A percentile compares a stretch with the other conserved stretches of the same genome.
phyloP scores from a whole-genome alignment of 2,888 invertebrate species.

The Tenthredo amoena region DNA sequence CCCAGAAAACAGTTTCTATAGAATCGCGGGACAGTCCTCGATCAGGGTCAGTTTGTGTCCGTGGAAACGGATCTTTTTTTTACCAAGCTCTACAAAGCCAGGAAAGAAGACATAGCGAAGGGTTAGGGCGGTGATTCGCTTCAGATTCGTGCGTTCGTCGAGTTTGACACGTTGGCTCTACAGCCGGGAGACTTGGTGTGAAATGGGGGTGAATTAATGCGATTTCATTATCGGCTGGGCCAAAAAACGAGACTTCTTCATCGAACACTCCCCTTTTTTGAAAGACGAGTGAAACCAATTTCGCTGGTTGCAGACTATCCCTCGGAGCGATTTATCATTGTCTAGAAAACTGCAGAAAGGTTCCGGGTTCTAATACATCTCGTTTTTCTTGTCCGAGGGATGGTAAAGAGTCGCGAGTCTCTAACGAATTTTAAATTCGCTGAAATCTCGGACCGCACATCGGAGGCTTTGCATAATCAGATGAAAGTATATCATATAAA shows the following conservation, averaged over 20 bases:
- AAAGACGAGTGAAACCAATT: conserved; percentile 36
- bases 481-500: not conserved
- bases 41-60: not conserved
- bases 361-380: not conserved
- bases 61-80: not conserved
- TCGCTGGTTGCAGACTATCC: not conserved
- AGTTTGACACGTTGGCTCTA: not conserved
- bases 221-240: conserved; percentile 21
- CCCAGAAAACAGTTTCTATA: conserved; percentile 16
- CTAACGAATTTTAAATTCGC: conserved; percentile 3
- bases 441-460: not conserved
- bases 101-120: conserved; percentile 5
- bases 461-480: not conserved
- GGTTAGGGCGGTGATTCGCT: conserved; percentile 25
- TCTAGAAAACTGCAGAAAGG: conserved; percentile 5
- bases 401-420: not conserved
- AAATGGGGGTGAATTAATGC: not conserved
- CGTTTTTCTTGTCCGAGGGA: not conserved
- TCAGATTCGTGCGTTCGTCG: conserved; percentile 3
- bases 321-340: conserved; percentile 33
- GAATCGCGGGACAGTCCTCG: not conserved
- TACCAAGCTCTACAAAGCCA: not conserved
- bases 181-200: not conserved
- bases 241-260: not conserved
- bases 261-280: not conserved